Base-by-base conservation (phyloP, 2,888 invertebrate species). In the Pammene fasciana region DNA sequence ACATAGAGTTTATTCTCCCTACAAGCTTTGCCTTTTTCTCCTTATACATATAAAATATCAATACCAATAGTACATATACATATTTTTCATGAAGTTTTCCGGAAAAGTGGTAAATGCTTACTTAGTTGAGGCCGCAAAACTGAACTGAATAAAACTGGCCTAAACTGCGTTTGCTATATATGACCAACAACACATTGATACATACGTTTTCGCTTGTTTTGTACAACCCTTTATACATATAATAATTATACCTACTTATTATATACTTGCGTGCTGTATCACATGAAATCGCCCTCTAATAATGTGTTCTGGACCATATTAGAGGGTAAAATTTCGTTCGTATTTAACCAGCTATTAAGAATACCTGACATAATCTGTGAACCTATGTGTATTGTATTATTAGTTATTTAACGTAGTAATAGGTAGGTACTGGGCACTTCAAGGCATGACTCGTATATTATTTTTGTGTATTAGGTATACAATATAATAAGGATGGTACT, bases 21-120 rank as follows among this genome's bases (percentile, higher is more conserved):
- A 62, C 18, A 62, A 62, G 61, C 61, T 50, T 62, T 41, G 50
- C 52, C 38, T 41, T 62, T 13, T 18, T 36, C 13, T 50, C n/a
- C 5, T 38, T 61, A 38, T 38, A 38, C 38, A 41, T 9, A 36
- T 36, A 38, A 6, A 18, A 38, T 38, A 50, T 48, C 34, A 46
- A 14, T 60, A 59, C 43, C 34, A n/a, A n/a, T 14, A 46, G 26
- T 26, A 26, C 26, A 3, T 26, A 26, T 26, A n/a, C n/a, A n/a
- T 54, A 7, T 11, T 56, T 18, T 41, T 57, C 18, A 57, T 38
- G 55, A 43, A 41, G 18, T 18, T 57, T 16, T 13, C 41, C 41
- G 41, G 34, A 52, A 34, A 52, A 13, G 6, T 41, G 41, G 56
- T 10, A 56, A 11, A 13, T 56, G 8, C 16, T 13, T 11, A 11